These are phyloP conservation scores for Ormyrus rosae DNA, from an alignment of 2,888 invertebrate species.

Conservation along the genomic window DNA sequence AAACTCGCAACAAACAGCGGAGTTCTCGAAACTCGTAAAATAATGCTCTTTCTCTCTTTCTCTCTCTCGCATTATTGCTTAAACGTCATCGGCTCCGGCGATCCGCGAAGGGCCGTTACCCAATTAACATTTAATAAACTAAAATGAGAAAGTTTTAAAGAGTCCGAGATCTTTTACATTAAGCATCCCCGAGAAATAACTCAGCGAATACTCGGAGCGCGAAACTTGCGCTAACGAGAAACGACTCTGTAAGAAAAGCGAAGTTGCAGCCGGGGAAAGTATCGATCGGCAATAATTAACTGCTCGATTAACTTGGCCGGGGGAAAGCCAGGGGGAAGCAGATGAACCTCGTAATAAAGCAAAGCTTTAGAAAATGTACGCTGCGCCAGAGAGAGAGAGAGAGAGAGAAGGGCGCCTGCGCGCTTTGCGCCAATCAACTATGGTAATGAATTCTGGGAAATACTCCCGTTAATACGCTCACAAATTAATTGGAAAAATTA, in stretches of 20 bases:
- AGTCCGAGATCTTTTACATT: conserved; percentile 25
- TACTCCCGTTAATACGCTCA: conserved; percentile 41
- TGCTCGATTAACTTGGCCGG: conserved; percentile 48
- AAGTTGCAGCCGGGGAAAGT: conserved; percentile 26
- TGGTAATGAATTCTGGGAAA: conserved; percentile 43
- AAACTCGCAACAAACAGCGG: too few relatives aligned
- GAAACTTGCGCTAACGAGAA: conserved; percentile 44
- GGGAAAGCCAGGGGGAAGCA: conserved; percentile 37
- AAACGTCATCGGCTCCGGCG: too few relatives aligned
- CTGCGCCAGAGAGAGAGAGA: neutral
- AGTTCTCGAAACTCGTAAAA: too few relatives aligned
- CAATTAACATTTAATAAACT: conserved; percentile 32
- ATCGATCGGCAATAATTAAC: conserved; percentile 55
- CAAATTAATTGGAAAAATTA: conserved; percentile 34
- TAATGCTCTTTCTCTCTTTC: too few relatives aligned
- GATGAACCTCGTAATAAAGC: conserved; percentile 50
- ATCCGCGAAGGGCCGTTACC: neutral
- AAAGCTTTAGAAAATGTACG: conserved; percentile 28
- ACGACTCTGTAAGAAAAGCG: conserved; percentile 48
- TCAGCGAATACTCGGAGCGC: conserved; percentile 22
- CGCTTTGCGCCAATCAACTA: conserved; percentile 9
- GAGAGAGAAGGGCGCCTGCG: too few relatives aligned
- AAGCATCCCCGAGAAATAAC: conserved; percentile 39
- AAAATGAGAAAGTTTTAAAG: conserved; percentile 27
- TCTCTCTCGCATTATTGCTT: too few relatives aligned